Evolutionary conservation across 2,113 vertebrate species (phyloP).

Genomic region (Synodontis membranacea): DNA sequence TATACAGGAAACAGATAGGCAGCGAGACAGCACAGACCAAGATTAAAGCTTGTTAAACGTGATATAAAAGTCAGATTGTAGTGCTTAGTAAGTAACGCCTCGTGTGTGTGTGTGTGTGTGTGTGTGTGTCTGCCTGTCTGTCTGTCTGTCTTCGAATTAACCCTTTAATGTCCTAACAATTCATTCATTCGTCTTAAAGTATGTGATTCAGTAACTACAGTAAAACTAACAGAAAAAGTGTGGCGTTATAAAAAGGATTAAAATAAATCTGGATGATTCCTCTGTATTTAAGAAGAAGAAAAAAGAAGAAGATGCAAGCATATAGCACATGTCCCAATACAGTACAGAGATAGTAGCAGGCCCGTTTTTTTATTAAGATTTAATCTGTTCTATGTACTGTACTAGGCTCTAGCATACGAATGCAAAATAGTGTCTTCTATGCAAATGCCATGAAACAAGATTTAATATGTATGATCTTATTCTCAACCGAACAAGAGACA

Average conservation of each 20-base stretch:
- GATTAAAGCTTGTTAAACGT: background rate
- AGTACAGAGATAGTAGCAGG: background rate
- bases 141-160: background rate
- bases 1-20: background rate
- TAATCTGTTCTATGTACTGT: background rate
- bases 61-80: background rate
- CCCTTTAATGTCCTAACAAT: background rate
- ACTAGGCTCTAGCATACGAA: background rate
- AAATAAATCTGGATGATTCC: background rate
- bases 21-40: background rate
- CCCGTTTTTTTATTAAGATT: background rate
- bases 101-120: background rate
- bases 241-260: background rate
- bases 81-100: background rate
- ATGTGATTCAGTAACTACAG: background rate
- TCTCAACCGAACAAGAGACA: background rate
- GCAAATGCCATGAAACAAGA: background rate
- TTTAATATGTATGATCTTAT: background rate
- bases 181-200: background rate
- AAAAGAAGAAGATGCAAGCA: background rate
- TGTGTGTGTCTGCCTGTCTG: background rate
- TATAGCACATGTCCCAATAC: background rate
- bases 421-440: background rate
- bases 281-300: background rate
- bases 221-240: background rate